phyloP scores from a whole-genome alignment of 2,797 vertebrate species.

The Chromis chromis region DNA sequence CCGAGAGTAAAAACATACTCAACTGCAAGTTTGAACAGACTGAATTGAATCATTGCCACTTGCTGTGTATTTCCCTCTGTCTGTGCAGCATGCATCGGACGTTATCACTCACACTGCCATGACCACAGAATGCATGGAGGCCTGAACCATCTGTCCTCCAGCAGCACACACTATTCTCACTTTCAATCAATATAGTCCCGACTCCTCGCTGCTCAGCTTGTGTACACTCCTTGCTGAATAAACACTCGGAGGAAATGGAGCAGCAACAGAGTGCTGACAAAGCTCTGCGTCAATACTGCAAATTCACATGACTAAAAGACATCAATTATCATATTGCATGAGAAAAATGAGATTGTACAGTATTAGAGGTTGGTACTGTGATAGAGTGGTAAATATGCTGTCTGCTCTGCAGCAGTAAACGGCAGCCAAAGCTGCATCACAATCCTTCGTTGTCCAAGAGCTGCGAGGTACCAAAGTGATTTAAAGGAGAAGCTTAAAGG shows the following conservation, averaged over 20 bases:
- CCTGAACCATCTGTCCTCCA: constrained; percentile 58
- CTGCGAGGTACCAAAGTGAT: constrained; percentile 36
- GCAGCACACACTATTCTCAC: constrained; percentile 44
- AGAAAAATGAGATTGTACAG: constrained; percentile 3
- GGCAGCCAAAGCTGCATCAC: constrained; percentile 52
- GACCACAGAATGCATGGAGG: constrained; percentile 50
- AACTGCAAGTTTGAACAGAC: constrained; percentile 32
- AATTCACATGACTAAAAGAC: constrained; percentile 36
- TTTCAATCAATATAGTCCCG: constrained; percentile 67
- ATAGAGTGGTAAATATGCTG: constrained; percentile 35
- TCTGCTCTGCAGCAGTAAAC: constrained; percentile 32
- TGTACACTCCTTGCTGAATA: constrained; percentile 64
- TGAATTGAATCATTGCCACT: constrained; percentile 22
- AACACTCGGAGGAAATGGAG: constrained; percentile 67
- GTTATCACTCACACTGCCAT: constrained; percentile 49
- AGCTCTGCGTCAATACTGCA: constrained; percentile 47
- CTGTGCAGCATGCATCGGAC: constrained; percentile 43
- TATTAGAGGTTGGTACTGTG: constrained; percentile 5
- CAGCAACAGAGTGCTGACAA: constrained; percentile 51
- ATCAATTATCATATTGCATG: constrained; percentile 28
- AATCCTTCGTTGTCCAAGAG: constrained; percentile 29
- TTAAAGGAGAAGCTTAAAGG: constrained; percentile 33
- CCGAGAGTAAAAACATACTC: constrained; percentile 15
- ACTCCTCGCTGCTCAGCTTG: constrained; percentile 60
- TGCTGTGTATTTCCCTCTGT: constrained; percentile 19